Base-by-base conservation (phyloP, 2,113 vertebrate genomes). In the Sylvicapra grimmia region DNA sequence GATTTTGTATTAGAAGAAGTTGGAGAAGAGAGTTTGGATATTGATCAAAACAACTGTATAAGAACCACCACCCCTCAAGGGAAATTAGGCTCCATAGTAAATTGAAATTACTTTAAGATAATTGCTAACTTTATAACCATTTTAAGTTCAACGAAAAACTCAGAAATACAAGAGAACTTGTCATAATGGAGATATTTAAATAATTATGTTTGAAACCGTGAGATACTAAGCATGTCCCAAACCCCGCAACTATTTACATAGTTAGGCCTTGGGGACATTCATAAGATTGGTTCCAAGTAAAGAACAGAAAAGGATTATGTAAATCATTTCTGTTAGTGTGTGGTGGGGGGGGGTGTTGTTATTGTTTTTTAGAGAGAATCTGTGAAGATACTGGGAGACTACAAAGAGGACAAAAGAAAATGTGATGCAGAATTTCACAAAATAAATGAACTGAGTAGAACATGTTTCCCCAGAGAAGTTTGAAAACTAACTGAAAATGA, bases 391-490 rank as follows among this genome's bases (percentile, higher is more conserved):
- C 93, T 86, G 79, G 51, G 49, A 94, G 86, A 96, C 16, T 36
- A 40, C 21, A 68, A 47, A 68, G 88, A 68, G 96, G 94, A 97
- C 79, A 80, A 93, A 93, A 96, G 79, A 65, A 98, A 94, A 97
- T 84, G 13, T n/a, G 53, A 96, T 93, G 59, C 68, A 94, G 89
- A 96, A 87, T 97, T 97, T 97, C 86, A 97, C 82, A 97, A 96
- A 97, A 97, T 89, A 96, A 97, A 95, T 83, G 85, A 97, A 79
- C 36, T 44, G 93, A 94, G 49, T 93, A 59, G 90, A 96, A 94
- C 90, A 95, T 79, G 25, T 47, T 27, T 36, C 75, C 88, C 96
- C 25, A 61, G 93, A 96, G 96, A 97, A 68, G 53, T 89, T 89
- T 97, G 97, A 91, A 59, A 84, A 56, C 51, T 51, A 53, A 75